phyloP scores from a whole-genome alignment of 2,113 vertebrate species.

The Heterotilapia buettikoferi region DNA sequence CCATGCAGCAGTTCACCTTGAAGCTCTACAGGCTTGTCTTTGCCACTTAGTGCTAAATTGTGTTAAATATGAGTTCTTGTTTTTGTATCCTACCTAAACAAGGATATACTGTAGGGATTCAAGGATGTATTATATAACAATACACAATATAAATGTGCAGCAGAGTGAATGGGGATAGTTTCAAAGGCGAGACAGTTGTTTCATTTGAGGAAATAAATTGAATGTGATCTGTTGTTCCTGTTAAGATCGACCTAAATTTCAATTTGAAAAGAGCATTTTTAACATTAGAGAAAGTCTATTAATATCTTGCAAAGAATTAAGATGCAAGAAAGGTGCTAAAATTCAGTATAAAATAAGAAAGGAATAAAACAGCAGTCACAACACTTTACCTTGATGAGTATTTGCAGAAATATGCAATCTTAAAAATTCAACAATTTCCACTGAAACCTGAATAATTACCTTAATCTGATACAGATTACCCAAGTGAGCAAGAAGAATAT shows the following conservation, averaged over 20 bases:
- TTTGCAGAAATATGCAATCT: background rate
- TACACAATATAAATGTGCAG: background rate
- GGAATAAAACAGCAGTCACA: background rate
- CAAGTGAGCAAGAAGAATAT: background rate
- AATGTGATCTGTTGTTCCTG: background rate
- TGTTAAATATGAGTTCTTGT: conserved; percentile 16
- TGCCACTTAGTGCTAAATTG: conserved; percentile 25
- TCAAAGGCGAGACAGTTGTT: background rate
- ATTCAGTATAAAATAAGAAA: background rate
- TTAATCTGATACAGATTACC: background rate
- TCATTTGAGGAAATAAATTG: background rate
- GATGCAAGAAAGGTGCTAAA: background rate
- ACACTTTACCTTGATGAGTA: background rate
- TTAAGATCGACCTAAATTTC: background rate
- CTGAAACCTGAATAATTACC: background rate
- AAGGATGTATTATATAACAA: background rate
- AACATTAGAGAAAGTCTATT: background rate
- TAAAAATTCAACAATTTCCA: background rate
- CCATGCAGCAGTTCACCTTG: conserved; percentile 43
- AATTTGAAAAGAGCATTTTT: background rate
- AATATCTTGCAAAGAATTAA: background rate
- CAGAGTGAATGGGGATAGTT: background rate
- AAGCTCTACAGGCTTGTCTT: conserved; percentile 35
- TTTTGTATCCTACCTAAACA: conserved; percentile 10
- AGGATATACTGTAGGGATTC: background rate